Conservation (phyloP, 2,113 vertebrate species). For the Sardina pilchardus region DNA sequence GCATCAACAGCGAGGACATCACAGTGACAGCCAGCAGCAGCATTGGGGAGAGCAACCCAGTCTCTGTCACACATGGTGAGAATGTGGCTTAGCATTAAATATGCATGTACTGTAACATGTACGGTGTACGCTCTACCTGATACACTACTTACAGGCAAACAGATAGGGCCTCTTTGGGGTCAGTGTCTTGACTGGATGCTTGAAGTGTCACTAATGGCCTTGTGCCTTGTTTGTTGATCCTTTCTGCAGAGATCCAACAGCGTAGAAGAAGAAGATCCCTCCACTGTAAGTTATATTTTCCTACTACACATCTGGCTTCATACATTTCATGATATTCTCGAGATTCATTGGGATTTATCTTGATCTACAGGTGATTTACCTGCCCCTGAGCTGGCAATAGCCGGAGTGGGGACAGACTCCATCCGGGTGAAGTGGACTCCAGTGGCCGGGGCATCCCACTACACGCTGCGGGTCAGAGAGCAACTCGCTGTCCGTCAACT, state of each 20-base stretch:
- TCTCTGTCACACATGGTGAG: neutral
- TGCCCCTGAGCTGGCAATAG: neutral
- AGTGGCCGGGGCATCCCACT: neutral
- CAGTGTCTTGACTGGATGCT: neutral
- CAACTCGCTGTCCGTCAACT: neutral
- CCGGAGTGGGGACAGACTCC: neutral
- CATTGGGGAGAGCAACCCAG: slow-evolving; percentile 63
- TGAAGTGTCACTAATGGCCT: neutral
- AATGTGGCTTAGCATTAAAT: neutral
- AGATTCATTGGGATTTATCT: neutral
- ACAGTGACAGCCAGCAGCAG: slow-evolving; percentile 65
- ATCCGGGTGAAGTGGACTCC: neutral
- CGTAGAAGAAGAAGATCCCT: slow-evolving; percentile 3
- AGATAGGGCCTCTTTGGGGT: neutral
- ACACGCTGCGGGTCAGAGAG: neutral
- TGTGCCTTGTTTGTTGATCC: neutral
- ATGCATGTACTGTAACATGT: neutral
- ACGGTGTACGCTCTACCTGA: neutral
- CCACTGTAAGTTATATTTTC: neutral
- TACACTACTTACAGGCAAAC: neutral
- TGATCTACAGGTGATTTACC: neutral
- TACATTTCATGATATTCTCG: neutral
- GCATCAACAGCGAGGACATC: slow-evolving; percentile 41
- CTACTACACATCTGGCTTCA: neutral
- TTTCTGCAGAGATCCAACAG: neutral